phyloP scores from a whole-genome alignment of 92 coral and sea anemone genomes.

The Epizoanthus scotinus region DNA sequence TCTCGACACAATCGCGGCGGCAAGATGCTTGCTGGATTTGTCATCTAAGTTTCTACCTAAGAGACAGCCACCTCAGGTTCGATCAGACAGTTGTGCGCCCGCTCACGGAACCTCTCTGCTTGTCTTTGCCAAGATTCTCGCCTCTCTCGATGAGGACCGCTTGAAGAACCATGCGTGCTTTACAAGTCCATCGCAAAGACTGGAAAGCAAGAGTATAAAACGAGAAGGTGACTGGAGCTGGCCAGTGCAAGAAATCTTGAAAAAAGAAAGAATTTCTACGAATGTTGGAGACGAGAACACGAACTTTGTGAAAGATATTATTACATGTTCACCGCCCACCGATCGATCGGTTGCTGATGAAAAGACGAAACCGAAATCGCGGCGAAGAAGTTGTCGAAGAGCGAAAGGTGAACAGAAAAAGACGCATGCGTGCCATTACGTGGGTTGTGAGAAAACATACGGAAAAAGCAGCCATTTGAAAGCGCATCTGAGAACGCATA shows the following conservation, averaged over 20 bases:
- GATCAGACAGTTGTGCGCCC: constrained; percentile 49
- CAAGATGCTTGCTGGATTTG: constrained; percentile 81
- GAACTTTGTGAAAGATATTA: constrained; percentile 27
- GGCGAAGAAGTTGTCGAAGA: constrained; percentile 59
- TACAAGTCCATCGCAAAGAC: constrained; percentile 26
- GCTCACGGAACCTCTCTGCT: constrained; percentile 63
- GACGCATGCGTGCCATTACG: constrained; percentile 74
- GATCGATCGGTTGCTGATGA: constrained; percentile 72
- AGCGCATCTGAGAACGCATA: constrained; percentile 90
- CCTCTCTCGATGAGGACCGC: constrained; percentile 83
- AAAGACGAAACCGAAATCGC: constrained; percentile 54
- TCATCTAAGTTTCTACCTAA: constrained; percentile 72
- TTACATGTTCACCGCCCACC: constrained; percentile 31
- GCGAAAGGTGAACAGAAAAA: constrained; percentile 66
- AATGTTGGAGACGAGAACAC: constrained; percentile 26
- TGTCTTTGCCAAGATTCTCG: constrained; percentile 83
- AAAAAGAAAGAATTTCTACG: constrained; percentile 16
- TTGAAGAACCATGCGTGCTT: constrained; percentile 68
- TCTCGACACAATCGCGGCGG: constrained; percentile 80
- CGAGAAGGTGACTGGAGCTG: constrained; percentile 23
- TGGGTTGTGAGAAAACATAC: constrained; percentile 79
- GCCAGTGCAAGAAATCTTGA: constrained; percentile 17
- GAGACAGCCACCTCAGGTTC: constrained; percentile 50
- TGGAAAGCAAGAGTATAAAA: constrained; percentile 21
- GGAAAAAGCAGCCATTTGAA: constrained; percentile 94